A percentile compares a stretch with the other conserved stretches of the same genome.
Conservation (phyloP, 2,797 vertebrate species). For the Acipenser ruthenus region DNA sequence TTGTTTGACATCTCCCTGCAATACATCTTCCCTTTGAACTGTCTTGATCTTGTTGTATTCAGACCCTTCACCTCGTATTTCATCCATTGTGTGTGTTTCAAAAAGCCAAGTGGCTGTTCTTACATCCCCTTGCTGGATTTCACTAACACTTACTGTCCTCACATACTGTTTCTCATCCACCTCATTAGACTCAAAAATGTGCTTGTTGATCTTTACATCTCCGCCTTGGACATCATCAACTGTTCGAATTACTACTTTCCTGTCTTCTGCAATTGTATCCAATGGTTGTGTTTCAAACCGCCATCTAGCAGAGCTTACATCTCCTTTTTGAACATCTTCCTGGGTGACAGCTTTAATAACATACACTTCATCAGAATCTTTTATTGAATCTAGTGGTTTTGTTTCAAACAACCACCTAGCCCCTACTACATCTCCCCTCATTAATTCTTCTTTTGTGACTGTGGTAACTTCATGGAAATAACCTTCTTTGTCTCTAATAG, state of each 20-base stretch:
- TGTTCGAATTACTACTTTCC: constrained; percentile 54
- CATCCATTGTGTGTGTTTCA: constrained; percentile 79
- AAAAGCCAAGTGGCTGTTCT: constrained; percentile 86
- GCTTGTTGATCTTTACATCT: constrained; percentile 68
- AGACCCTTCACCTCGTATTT: constrained; percentile 71
- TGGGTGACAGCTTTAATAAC: constrained; percentile 84
- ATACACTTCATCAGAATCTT: constrained; percentile 75
- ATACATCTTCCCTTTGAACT: constrained; percentile 71
- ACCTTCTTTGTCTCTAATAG: constrained; percentile 83
- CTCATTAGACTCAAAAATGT: constrained; percentile 71
- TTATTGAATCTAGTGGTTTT: constrained; percentile 82
- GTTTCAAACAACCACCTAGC: constrained; percentile 92
- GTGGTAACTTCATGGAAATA: constrained; percentile 86
- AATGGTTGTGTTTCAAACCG: constrained; percentile 86
- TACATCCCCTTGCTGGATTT: constrained; percentile 82
- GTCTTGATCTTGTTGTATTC: constrained; percentile 72
- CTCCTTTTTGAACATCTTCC: constrained; percentile 80
- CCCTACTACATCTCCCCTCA: constrained; percentile 76
- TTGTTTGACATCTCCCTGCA: constrained; percentile 78
- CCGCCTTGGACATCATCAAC: constrained; percentile 73
- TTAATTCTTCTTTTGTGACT: constrained; percentile 83
- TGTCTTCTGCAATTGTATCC: constrained; percentile 73
- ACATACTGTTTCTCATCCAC: constrained; percentile 46
- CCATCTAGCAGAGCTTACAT: constrained; percentile 78
- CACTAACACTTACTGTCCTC: constrained; percentile 77